Evolutionary conservation across 2,113 vertebrate species (phyloP), one percentile per base, ranked within the genome.

Genomic region (Euleptes europaea): DNA sequence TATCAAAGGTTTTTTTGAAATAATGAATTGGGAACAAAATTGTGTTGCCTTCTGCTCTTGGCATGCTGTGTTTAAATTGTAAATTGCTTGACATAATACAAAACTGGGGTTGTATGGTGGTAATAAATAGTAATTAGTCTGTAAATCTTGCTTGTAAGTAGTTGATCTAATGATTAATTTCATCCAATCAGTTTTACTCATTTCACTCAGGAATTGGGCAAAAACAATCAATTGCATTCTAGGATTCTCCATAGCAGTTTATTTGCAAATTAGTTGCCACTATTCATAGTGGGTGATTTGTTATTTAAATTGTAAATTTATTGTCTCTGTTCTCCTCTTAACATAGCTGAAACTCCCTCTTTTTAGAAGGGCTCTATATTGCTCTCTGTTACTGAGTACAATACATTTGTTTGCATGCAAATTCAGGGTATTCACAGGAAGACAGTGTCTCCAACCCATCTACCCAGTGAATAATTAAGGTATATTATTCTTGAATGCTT

Each of bases 281-380:
- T 90, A 84, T 93, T 92, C 90, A 92, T 87, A 72, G 78, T 57
- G 73, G 86, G 76, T 74, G 86, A 90, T 91, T 91, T 82, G 49
- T 91, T 84, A 91, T 65, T 88, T 81, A 84, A 91, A 80, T 73
- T 65, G 67, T 72, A 54, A 0, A 15, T 47, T 63, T 1, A 0
- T 35, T 51, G 83, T 31, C 44, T 67, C 31, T 67, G 8, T 31
- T 63, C 35, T 63, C 14, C 40, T 79, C 40, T 89, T 77, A 74
- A 90, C 0, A 1, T 78, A 69, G 85, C 13, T 75, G 74, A 82
- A 60, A 74, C 86, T 84, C 72, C 49, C 69, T 75, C 86, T 78
- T 66, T 79, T 66, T 31, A 40, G 28, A 79, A 66, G n/a, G 65
- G 28, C 57, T 79, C 51, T 60, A 63, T 63, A 63, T 63, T 63